Conservation (phyloP, 2,797 vertebrate species). For the Moxostoma hubbsi region DNA sequence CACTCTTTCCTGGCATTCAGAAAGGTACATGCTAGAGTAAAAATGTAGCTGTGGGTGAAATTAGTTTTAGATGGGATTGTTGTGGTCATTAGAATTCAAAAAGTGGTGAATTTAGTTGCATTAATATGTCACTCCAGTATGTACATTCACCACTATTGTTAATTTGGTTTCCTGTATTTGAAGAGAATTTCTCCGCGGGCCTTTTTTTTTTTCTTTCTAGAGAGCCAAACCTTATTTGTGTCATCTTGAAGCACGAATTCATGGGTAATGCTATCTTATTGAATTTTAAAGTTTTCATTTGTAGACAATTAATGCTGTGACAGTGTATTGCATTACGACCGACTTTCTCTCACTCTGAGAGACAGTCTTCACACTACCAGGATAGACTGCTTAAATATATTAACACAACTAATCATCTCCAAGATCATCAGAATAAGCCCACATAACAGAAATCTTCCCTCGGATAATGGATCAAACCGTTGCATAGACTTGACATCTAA, state of each 20-base stretch:
- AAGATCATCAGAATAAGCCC: conserved; percentile 20
- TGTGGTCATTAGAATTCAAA: conserved; percentile 46
- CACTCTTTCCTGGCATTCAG: conserved; percentile 42
- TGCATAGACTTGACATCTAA: conserved; percentile 23
- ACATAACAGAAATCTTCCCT: conserved; percentile 11
- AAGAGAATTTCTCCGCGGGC: conserved; percentile 51
- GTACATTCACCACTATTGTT: conserved; percentile 46
- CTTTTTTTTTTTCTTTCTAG: conserved; percentile 4
- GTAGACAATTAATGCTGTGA: conserved; percentile 65
- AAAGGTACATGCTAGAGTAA: conserved; percentile 32
- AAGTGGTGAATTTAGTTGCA: conserved; percentile 42
- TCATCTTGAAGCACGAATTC: conserved; percentile 52
- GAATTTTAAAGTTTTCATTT: conserved; percentile 68
- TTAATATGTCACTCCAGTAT: conserved; percentile 36
- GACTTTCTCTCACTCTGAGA: conserved; percentile 19
- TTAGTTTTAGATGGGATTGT: conserved; percentile 50
- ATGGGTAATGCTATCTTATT: conserved; percentile 66
- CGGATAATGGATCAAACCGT: conserved; percentile 38
- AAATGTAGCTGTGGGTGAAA: conserved; percentile 42
- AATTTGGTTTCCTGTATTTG: conserved; percentile 57
- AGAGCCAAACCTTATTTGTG: conserved; percentile 55
- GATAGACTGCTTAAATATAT: conserved; percentile 43
- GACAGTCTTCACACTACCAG: conserved; percentile 15
- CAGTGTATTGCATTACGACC: conserved; percentile 39
- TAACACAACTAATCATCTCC: conserved; percentile 38